phyloP scores from a whole-genome alignment of 1,140 invertebrate species.

The Lordiphosa clarofinis region DNA sequence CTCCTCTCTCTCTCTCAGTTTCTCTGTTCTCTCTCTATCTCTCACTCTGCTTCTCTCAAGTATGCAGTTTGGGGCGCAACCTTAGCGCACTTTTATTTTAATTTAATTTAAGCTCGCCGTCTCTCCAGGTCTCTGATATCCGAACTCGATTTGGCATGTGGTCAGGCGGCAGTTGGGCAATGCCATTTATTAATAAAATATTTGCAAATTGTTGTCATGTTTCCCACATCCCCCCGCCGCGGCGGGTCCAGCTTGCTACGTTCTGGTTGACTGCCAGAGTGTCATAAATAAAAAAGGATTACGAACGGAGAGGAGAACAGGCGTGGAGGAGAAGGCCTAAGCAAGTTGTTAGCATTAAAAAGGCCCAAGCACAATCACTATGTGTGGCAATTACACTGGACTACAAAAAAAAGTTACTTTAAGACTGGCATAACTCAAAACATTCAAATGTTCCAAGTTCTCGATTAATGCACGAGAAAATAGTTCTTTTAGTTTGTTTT shows the following conservation, averaged over 20 bases:
- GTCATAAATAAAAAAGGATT: constrained; percentile 39
- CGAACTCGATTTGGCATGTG: constrained; percentile 29
- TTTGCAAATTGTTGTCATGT: constrained; percentile 77
- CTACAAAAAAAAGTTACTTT: constrained; percentile 13
- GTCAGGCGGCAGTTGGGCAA: constrained; percentile 45
- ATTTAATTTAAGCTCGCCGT: constrained; percentile 56
- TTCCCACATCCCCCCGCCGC: constrained; percentile 20
- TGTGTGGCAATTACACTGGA: constrained; percentile 69
- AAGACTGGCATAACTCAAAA: no score
- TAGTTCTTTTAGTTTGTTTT: no score
- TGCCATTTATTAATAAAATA: constrained; percentile 78
- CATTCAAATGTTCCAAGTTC: no score
- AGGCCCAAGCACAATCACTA: constrained; percentile 37
- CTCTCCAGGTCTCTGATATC: constrained; percentile 30
- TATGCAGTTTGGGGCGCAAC: constrained; percentile 47
- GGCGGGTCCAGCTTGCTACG: constrained; percentile 3
- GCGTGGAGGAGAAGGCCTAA: constrained; percentile 28
- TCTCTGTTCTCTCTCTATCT: neutral
- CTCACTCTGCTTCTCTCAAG: constrained; percentile 2
- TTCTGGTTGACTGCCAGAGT: constrained; percentile 50
- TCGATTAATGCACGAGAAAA: no score
- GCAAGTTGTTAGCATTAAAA: constrained; percentile 75
- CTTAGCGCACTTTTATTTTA: constrained; percentile 69
- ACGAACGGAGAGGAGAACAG: neutral
- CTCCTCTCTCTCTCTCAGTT: constrained; percentile 3